These are phyloP conservation scores for Sciurus carolinensis DNA, from an alignment of 2,797 vertebrate genomes.

Conservation along the genomic window DNA sequence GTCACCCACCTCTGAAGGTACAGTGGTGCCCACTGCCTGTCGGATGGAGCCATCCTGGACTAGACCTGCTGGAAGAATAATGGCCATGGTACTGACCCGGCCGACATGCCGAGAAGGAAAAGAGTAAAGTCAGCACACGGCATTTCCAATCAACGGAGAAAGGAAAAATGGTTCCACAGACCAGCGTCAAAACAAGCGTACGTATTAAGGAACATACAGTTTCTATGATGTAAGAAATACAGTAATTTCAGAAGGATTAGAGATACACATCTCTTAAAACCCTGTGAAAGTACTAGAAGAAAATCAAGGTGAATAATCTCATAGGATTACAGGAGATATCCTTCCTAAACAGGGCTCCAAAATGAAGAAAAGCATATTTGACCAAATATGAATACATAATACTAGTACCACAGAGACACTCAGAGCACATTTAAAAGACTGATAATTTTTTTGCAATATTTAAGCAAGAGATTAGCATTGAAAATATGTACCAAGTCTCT, in stretches of 20 bases:
- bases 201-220: background rate
- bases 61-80: background rate
- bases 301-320: background rate
- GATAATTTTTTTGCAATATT: background rate
- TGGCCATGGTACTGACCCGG: no score
- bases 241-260: background rate
- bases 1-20: background rate
- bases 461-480: background rate
- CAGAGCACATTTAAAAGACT: background rate
- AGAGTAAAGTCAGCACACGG: background rate
- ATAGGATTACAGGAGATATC: background rate
- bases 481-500: background rate
- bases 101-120: background rate
- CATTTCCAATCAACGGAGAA: background rate
- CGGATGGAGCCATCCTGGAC: background rate
- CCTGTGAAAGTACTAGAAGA: background rate
- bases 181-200: background rate
- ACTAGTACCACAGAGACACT: background rate
- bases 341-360: background rate
- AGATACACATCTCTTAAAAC: background rate
- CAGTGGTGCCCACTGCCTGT: background rate
- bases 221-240: background rate
- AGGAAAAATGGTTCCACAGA: background rate
- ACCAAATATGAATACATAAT: background rate
- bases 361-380: background rate